Evolutionary conservation across 2,888 invertebrate species (phyloP).

Genomic region (Euclidia mi): DNA sequence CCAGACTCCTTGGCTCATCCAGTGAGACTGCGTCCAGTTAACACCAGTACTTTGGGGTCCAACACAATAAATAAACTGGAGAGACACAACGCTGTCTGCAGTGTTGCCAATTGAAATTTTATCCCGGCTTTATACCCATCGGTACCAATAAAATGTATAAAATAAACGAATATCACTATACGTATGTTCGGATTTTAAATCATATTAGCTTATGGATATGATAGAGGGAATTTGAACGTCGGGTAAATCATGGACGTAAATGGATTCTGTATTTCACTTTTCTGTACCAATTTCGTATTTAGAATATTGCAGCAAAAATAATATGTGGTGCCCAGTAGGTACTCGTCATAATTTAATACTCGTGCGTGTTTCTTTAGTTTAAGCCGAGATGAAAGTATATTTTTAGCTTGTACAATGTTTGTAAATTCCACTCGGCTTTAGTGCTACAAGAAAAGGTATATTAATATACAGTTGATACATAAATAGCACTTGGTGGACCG

Average conservation of each 20-base stretch:
- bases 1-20: slow-evolving; percentile 51
- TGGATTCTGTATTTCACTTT: slow-evolving; percentile 2
- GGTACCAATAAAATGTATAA: slow-evolving; percentile 83
- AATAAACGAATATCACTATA: slow-evolving; percentile 77
- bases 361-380: neutral
- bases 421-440: too few species aligned
- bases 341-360: too few species aligned
- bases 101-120: slow-evolving; percentile 87
- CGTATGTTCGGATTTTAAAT: slow-evolving; percentile 68
- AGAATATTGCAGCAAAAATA: neutral
- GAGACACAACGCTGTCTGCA: slow-evolving; percentile 84
- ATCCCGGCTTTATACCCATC: slow-evolving; percentile 85
- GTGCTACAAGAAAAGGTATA: too few species aligned
- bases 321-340: neutral
- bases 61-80: slow-evolving; percentile 86
- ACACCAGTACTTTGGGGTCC: slow-evolving; percentile 74
- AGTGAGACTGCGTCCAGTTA: slow-evolving; percentile 51
- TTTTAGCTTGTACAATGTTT: too few species aligned
- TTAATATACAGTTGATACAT: too few species aligned
- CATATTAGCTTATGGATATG: slow-evolving; percentile 70
- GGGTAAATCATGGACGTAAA: slow-evolving; percentile 13
- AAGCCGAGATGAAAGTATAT: too few species aligned
- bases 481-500: too few species aligned
- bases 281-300: neutral
- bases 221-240: slow-evolving; percentile 41